phyloP scores from a whole-genome alignment of 1,140 invertebrate species.

The Gryllus bimaculatus region DNA sequence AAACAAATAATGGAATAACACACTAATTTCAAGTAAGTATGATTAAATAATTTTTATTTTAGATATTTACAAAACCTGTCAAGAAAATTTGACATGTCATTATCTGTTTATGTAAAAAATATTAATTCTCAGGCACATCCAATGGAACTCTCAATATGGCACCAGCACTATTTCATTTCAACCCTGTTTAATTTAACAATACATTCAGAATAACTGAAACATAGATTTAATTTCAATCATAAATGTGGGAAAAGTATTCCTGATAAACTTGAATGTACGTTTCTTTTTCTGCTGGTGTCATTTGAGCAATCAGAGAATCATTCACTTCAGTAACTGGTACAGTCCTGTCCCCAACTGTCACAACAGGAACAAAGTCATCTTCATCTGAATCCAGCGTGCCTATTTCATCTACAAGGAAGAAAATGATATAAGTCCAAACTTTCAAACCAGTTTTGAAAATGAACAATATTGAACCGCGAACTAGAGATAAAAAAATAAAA shows the following conservation, averaged over 20 bases:
- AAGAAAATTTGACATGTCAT: neutral
- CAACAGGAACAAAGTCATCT: conserved; percentile 71
- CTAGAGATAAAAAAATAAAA: neutral
- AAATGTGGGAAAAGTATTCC: conserved; percentile 83
- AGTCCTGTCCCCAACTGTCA: conserved; percentile 67
- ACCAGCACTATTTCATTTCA: neutral
- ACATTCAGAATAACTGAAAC: neutral
- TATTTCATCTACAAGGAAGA: conserved; percentile 49
- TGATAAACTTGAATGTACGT: conserved; percentile 89
- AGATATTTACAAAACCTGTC: neutral
- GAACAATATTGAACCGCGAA: neutral
- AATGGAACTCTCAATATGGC: neutral
- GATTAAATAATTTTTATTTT: neutral
- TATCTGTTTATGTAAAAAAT: neutral
- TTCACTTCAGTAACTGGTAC: conserved; percentile 72
- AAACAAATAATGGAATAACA: too few relatives aligned
- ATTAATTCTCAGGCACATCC: neutral
- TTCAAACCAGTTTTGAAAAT: conserved; percentile 13
- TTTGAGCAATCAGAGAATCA: conserved; percentile 75
- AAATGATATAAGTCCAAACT: conserved; percentile 6
- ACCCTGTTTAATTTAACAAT: neutral
- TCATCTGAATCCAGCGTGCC: conserved; percentile 76
- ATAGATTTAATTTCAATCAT: conserved; percentile 37
- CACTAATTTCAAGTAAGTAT: too few relatives aligned
- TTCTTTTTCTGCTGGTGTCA: conserved; percentile 88